Base-by-base conservation (phyloP, 2,797 vertebrate genomes). In the Galago senegalensis region DNA sequence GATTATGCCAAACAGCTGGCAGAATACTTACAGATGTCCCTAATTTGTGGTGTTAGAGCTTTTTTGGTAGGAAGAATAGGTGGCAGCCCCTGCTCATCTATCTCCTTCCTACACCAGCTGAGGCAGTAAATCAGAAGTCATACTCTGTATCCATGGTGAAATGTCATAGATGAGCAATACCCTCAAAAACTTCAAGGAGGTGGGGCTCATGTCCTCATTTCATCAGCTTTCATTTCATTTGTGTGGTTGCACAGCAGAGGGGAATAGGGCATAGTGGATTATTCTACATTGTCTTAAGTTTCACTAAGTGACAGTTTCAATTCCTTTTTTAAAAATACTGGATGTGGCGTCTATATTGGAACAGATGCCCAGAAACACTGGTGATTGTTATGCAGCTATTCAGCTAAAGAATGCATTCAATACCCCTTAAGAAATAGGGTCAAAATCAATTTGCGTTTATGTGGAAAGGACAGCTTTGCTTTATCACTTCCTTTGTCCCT, bases 251-350 rank as follows among this genome's bases (percentile, higher is more conserved):
- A 43, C 11, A 16, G 37, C 12, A 16, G 1, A 53, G 29, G 14
- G 4, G 5, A 7, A 1, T 70, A 11, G 11, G 61, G 18, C 58
- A 20, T 37, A 46, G 21, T 60, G 72, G 53, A 93, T 65, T 46
- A 84, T 80, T 93, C 31, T 72, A 58, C 23, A 65, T 80, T 87
- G 63, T 75, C 31, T 67, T 65, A 86, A 75, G 80, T 93, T 80
- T 73, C 82, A 75, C 11, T 21, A 61, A 95, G 29, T 43, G 6
- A 0, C 56, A 40, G 10, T 8, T 5, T 77, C 8, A 72, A 27
- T 86, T 82, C 53, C 81, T 72, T 89, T 83, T 87, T 53, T 53
- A 46, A 46, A 49, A 53, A 16, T 67, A 31, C 29, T 37, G 46
- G 21, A 83, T 77, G 63, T 60, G 23, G 18, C 18, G 56, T 86